Evolutionary conservation across 2,113 vertebrate genomes (phyloP), one percentile per base, ranked within the genome.

Genomic region (Pongo pygmaeus): DNA sequence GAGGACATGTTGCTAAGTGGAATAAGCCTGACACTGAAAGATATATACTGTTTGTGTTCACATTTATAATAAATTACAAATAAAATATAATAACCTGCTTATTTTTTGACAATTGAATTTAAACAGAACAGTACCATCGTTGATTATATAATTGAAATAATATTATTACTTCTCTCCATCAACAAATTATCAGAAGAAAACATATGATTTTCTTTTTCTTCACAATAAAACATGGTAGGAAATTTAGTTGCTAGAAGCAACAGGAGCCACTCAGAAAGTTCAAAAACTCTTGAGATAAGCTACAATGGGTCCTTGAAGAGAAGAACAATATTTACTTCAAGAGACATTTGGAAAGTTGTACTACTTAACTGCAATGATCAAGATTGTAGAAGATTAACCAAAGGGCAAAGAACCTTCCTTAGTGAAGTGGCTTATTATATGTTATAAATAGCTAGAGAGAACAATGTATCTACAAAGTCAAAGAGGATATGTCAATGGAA

Each of bases 111-210:
- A 61, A 80, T 95, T 89, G 0, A 18, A 48, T 94, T 91, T 89
- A 84, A 79, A 93, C 50, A 81, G 14, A 94, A 91, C 32, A 84
- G 64, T 9, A 7, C 4, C 80, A 93, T 35, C 67, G 9, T 91
- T 78, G 77, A 93, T 93, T 92, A 40, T 27, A n/a, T 94, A 91
- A 78, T 85, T 93, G 81, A 95, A 91, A 81, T 91, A 89, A n/a
- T 22, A 61, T 96, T 83, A 70, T 96, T 92, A 79, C 25, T 93
- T 97, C 17, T 48, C 69, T 91, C 40, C 1, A 18, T 3, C 17
- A 14, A 93, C 48, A n/a, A 81, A 72, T 96, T 96, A 95, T 72
- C 22, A 72, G 46, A 94, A 87, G 59, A 85, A 93, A 97, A 52
- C 25, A 81, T 89, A 32, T 84, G 57, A 84, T 95, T 97, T 90